Base-by-base conservation (phyloP, 2,888 invertebrate species). In the Drosophila falleni region DNA sequence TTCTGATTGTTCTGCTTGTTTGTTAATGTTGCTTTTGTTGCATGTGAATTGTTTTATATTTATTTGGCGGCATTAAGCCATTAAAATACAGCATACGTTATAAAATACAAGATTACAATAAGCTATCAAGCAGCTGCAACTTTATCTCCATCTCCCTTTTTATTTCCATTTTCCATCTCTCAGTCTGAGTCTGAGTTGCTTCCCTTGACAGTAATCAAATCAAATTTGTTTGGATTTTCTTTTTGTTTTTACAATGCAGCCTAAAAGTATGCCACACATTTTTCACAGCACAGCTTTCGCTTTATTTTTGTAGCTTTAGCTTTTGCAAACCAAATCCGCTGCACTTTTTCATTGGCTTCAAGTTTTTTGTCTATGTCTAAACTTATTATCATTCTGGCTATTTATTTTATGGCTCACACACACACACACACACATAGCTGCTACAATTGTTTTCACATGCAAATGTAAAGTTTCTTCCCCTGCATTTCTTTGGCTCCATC, bases 301-400 rank as follows among this genome's bases (percentile, higher is more conserved):
- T 41, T 63, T 54, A 35, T 23, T 23, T 23, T 23, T n/a, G n/a
- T n/a, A n/a, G n/a, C n/a, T n/a, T 23, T 23, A 23, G 60, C 42
- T 53, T 79, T 78, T 82, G 78, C 79, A 56, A 83, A 26, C 69
- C 74, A 87, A 84, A 84, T 87, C 84, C 84, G 87, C 81, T 84
- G 84, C 84, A 84, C 80, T 84, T 84, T 84, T 84, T 87, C 83
- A 87, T 83, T 77, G 76, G 87, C 83, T 83, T 83, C 71, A 81
- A 84, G 81, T 84, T 84, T 84, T 82, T 82, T 71, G 80, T 87
- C 84, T 84, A 76, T 71, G 87, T 83, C 81, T 80, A 84, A 84
- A 84, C 84, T 84, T 84, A 84, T 84, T 84, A 84, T 87, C 84
- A 70, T 85, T 78, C 76, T 77, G 76, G 82, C 87, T 80, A 85